A percentile compares a stretch with the other conserved stretches of the same genome.
These are phyloP conservation scores for Drosophila peninsularis DNA, from an alignment of 2,888 invertebrate genomes.

Conservation along the genomic window DNA sequence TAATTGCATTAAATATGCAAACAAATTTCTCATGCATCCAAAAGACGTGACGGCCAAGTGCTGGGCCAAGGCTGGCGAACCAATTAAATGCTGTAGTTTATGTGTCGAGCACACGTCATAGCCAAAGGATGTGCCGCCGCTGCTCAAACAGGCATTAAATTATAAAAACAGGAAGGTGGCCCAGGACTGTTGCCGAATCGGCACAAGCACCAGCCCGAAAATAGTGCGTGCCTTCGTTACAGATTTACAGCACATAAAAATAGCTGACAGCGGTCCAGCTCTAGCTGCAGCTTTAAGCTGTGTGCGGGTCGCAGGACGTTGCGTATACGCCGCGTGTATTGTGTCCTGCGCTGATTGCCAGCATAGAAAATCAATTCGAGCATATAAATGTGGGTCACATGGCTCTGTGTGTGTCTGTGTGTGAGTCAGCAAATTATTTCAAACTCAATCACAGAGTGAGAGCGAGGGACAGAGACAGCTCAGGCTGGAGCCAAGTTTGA, in stretches of 20 bases:
- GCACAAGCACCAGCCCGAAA: constrained; percentile 59
- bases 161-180: constrained; percentile 51
- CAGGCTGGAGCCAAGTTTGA: constrained; percentile 35
- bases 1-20: constrained; percentile 79
- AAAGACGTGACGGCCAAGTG: constrained; percentile 55
- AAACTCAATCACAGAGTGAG: constrained; percentile 22
- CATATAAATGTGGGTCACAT: constrained; percentile 74
- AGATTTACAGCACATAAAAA: constrained; percentile 70
- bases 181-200: constrained; percentile 59
- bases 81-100: constrained; percentile 75
- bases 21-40: constrained; percentile 55
- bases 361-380: constrained; percentile 76
- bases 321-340: constrained; percentile 67
- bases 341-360: constrained; percentile 67
- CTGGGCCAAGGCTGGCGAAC: constrained; percentile 56
- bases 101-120: constrained; percentile 41
- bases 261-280: constrained; percentile 15
- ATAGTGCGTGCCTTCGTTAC: constrained; percentile 77
- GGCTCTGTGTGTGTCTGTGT: constrained; percentile 30
- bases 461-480: not conserved
- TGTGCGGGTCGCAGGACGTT: constrained; percentile 38
- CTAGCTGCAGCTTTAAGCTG: constrained; percentile 4
- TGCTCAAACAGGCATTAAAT: constrained; percentile 77
- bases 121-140: constrained; percentile 48
- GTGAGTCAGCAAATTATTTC: constrained; percentile 71